Base-by-base conservation (phyloP, 2,797 vertebrate genomes). In the Emys orbicularis region DNA sequence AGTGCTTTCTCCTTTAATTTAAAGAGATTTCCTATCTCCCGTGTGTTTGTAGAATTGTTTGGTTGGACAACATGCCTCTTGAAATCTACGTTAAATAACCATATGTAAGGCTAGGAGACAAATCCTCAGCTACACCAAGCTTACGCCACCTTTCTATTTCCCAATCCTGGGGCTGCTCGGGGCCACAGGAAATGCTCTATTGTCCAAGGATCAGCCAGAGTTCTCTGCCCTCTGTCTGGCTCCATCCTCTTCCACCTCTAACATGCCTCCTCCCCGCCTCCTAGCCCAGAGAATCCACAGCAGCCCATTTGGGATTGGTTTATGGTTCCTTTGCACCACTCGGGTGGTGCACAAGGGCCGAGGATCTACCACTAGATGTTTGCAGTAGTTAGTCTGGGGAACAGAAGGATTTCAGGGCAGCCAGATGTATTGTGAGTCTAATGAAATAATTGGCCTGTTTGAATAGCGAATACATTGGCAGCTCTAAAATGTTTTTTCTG, bases 141-240 rank as follows among this genome's bases (percentile, higher is more conserved):
- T 65, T n/a, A 47, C 7, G 3, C 13, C 81, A 68, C 3, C 19
- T 95, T 94, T 74, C 88, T 2, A 31, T 85, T 91, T 31, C 8
- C 11, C 23, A 88, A 2, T 0, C 18, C 25, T 72, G 27, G 29
- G 16, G 84, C 2, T 47, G 79, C 37, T 44, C 15, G n/a, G 37
- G 79, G 41, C 23, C 72, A 47, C 23, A 93, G 41, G 47, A 47
- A 89, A 37, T 77, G 9, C 8, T 68, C 2, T 13, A 79, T 47
- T 2, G 10, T 23, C 0, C 13, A 0, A 0, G 0, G 3, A 2
- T 59, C 41, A 47, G 54, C 34, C 4, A 49, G 68, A 89, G 15
- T 12, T 25, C 37, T 93, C 21, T 0, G 1, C 6, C 52, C 25
- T 12, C 49, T 80, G 19, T 1, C 2, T 68, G n/a, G 61, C 61